phyloP scores from a whole-genome alignment of 2,888 invertebrate genomes.

The Ectemnius cavifrons region DNA sequence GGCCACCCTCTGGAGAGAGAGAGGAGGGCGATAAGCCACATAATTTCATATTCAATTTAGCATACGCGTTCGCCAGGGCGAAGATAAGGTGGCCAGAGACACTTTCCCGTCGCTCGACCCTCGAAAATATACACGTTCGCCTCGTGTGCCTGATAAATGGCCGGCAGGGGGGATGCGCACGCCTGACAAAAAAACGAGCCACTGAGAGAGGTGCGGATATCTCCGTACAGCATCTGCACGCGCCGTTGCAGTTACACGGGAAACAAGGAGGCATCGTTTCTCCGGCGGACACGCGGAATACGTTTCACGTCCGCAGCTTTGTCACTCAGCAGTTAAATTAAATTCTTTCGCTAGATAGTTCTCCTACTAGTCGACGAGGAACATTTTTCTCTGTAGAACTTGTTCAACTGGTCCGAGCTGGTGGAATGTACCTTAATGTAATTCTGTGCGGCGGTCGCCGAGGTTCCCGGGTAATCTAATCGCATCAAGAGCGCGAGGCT shows the following conservation, averaged over 20 bases:
- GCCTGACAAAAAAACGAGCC: constrained; percentile 29
- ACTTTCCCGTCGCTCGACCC: constrained; percentile 58
- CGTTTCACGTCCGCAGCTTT: too few relatives aligned
- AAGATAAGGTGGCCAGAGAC: constrained; percentile 73
- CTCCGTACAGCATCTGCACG: constrained; percentile 15
- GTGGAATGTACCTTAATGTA: too few relatives aligned
- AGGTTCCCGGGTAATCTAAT: constrained; percentile 1
- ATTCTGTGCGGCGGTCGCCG: too few relatives aligned
- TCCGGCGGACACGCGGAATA: not conserved
- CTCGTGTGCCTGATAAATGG: constrained; percentile 67
- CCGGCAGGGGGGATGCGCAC: constrained; percentile 28
- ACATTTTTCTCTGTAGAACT: too few relatives aligned
- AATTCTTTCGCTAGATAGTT: too few relatives aligned
- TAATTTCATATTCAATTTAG: constrained; percentile 79
- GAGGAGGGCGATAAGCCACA: constrained; percentile 74
- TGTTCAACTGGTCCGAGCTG: too few relatives aligned
- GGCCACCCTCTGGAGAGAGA: constrained; percentile 28
- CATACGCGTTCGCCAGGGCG: constrained; percentile 70
- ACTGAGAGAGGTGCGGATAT: constrained; percentile 18
- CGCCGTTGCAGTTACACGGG: not conserved
- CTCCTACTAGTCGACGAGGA: too few relatives aligned
- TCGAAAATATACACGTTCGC: constrained; percentile 59
- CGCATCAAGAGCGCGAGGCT: not conserved
- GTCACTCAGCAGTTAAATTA: too few relatives aligned
- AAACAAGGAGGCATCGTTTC: not conserved